These are phyloP conservation scores for Oxycera nigricornis DNA, from an alignment of 2,888 invertebrate species.

Conservation along the genomic window DNA sequence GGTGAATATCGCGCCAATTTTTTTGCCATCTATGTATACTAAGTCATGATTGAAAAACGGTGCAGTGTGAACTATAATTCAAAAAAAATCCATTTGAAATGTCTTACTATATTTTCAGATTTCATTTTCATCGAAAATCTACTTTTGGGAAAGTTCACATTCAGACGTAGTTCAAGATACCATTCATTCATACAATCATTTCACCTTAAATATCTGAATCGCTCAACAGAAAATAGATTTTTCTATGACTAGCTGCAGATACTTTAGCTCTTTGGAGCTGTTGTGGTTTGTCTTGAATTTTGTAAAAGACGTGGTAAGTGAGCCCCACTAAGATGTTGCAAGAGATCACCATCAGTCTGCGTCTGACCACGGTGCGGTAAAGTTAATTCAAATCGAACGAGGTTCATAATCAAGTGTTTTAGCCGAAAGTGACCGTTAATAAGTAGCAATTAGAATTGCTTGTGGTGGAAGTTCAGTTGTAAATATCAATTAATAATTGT, in stretches of 20 bases:
- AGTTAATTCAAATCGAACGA: constrained; percentile 31
- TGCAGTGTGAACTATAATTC: too few species aligned
- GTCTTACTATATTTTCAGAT: too few species aligned
- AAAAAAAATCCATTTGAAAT: too few species aligned
- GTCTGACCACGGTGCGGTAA: constrained; percentile 29
- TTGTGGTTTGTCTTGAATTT: constrained; percentile 24
- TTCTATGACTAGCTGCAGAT: not conserved
- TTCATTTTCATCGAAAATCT: too few species aligned
- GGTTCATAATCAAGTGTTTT: not conserved
- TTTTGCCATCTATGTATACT: too few species aligned
- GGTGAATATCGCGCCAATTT: too few species aligned
- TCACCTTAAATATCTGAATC: constrained; percentile 21
- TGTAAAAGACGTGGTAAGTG: constrained; percentile 7
- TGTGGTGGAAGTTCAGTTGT: constrained; percentile 1
- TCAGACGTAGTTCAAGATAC: too few species aligned
- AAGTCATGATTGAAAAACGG: too few species aligned
- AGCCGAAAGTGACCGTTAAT: not conserved
- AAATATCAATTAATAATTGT: constrained; percentile 1
- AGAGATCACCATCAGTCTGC: constrained; percentile 35
- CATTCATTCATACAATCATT: too few species aligned
- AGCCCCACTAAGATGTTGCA: constrained; percentile 30
- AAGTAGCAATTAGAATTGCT: not conserved
- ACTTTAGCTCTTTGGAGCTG: constrained; percentile 16
- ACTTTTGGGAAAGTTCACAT: too few species aligned
- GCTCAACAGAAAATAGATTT: not conserved